These are phyloP conservation scores for Podilymbus podiceps DNA, from an alignment of 2,113 vertebrate species.

Conservation along the genomic window DNA sequence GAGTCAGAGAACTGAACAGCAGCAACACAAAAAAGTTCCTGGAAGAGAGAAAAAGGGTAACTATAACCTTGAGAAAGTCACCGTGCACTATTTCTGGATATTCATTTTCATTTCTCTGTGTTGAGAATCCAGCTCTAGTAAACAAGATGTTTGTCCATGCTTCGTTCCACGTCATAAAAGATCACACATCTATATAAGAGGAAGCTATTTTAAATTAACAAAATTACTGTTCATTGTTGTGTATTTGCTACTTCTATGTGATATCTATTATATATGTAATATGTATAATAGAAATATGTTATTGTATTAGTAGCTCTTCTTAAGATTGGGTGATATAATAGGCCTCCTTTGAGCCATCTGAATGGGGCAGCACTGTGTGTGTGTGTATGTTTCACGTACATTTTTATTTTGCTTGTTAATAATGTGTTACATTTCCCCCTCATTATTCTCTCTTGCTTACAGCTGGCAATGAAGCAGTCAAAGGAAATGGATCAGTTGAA, in stretches of 20 bases:
- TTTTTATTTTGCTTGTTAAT: neutral
- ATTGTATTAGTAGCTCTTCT: neutral
- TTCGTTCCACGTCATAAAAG: neutral
- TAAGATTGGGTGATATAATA: neutral
- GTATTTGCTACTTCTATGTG: neutral
- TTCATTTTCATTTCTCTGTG: neutral
- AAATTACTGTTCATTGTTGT: neutral
- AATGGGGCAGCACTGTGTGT: neutral
- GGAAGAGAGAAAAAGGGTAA: slow-evolving; percentile 95
- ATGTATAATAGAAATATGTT: neutral
- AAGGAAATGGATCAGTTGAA: slow-evolving; percentile 97
- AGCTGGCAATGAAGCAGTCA: slow-evolving; percentile 97
- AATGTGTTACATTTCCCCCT: neutral
- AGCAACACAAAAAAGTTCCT: slow-evolving; percentile 99
- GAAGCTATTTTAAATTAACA: neutral
- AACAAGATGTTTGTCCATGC: neutral
- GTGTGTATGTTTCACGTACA: neutral
- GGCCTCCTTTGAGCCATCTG: neutral
- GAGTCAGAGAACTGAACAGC: slow-evolving; percentile 96
- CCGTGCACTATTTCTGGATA: neutral
- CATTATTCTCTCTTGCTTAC: neutral
- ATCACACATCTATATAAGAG: neutral
- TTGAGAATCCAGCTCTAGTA: neutral
- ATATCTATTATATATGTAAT: neutral
- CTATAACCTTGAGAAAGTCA: slow-evolving; percentile 50